A percentile compares a stretch with the other conserved stretches of the same genome.
phyloP scores from a whole-genome alignment of 1,140 invertebrate genomes.

The Triops cancriformis region DNA sequence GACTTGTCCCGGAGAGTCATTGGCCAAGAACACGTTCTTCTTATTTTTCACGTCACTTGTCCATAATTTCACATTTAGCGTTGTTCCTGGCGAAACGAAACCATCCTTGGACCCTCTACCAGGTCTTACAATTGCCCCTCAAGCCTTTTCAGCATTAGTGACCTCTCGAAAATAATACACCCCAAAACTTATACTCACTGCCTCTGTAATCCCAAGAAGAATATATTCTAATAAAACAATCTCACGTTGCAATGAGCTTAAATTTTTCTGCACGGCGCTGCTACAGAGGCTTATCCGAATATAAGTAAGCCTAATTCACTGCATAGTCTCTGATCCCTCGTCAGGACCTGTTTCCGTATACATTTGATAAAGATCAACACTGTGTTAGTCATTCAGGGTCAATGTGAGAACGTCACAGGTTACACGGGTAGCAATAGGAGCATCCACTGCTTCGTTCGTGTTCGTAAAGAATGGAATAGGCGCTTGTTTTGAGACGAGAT shows the following conservation, averaged over 20 bases:
- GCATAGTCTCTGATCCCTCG: neutral
- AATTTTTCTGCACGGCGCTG: no score
- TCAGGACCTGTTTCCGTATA: neutral
- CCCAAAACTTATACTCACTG: no score
- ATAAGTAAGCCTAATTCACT: neutral
- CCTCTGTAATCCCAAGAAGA: no score
- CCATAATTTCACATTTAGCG: slow-evolving; percentile 20
- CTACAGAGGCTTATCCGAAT: neutral
- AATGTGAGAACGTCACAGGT: no score
- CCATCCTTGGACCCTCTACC: slow-evolving; percentile 35
- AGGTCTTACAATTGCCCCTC: slow-evolving; percentile 39
- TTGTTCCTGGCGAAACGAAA: slow-evolving; percentile 11
- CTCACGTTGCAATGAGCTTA: no score
- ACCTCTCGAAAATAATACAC: neutral
- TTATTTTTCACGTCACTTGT: slow-evolving; percentile 26
- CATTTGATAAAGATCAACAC: neutral
- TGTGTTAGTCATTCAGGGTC: neutral
- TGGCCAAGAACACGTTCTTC: slow-evolving; percentile 28
- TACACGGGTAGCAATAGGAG: no score
- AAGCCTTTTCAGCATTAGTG: slow-evolving; percentile 31
- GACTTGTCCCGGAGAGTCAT: slow-evolving; percentile 25
- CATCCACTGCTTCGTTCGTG: no score
- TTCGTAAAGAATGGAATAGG: no score
- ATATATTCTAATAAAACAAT: no score
- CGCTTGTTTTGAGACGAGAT: no score